Evolutionary conservation across 2,113 vertebrate genomes (phyloP), one percentile per base, ranked within the genome.

Genomic region (Nymphicus hollandicus): DNA sequence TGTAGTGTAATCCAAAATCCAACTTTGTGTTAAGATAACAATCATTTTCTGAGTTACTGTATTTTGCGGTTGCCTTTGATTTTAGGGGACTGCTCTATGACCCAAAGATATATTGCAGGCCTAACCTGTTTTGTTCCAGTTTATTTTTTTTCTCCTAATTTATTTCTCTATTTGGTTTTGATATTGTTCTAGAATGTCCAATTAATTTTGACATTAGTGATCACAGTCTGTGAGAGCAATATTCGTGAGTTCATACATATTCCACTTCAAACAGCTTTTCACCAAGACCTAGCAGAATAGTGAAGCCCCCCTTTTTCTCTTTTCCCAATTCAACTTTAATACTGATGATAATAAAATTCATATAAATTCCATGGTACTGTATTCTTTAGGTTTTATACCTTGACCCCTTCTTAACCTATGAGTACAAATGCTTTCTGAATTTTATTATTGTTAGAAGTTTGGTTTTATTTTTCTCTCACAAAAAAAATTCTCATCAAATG

Each of bases 401-500:
- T 44, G 18, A 83, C 7, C 12, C 3, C 25, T 49, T 79, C 11
- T 46, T 80, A 14, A 86, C 8, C 11, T 76, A 61, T 65, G 11
- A 92, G 60, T 92, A 91, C 6, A 56, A 68, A 55, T 82, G 14
- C 10, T 93, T 96, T 94, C 41, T 86, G 27, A 86, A 77, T 92
- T 87, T 83, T 37, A 39, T 79, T 89, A 96, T 94, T 93, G 5
- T 86, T 94, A 93, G 56, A 1, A 53, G 3, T 88, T 95, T 63
- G 39, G 53, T 96, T 89, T 96, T 90, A 70, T 91, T 96, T 96
- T 95, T 88, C 20, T 55, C 66, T 92, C 60, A 92, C 17, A 25
- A 65, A 74, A 47, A 95, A 13, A 95, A 88, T 68, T 93, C 88
- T 95, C 58, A 95, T 96, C 60, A 97, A 86, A 84, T 92, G 29